These are phyloP conservation scores for Phrynocephalus versicolor DNA, from an alignment of 2,113 vertebrate species.

Conservation along the genomic window DNA sequence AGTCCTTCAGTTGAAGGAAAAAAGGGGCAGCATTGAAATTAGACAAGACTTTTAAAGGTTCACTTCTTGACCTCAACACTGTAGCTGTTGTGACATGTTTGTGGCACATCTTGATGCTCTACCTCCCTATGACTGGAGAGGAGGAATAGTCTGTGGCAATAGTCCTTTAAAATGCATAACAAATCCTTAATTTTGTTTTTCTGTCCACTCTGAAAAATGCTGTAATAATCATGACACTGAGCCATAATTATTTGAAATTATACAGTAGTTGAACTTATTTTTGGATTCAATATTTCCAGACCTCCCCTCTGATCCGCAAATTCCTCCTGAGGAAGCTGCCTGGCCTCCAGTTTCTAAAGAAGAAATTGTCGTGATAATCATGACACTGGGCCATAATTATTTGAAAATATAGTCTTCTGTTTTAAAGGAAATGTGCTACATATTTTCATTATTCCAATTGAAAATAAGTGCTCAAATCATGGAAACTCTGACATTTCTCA, in stretches of 20 bases:
- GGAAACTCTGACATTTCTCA: neutral
- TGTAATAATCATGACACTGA: slow-evolving; percentile 3
- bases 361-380: too few species aligned
- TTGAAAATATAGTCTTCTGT: neutral
- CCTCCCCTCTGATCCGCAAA: too few species aligned
- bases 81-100: too few species aligned
- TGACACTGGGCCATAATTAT: slow-evolving; percentile 7
- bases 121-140: neutral
- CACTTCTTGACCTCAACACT: too few species aligned
- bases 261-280: too few species aligned
- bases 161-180: neutral
- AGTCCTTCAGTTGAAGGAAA: neutral
- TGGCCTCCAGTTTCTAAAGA: too few species aligned
- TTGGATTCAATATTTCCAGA: too few species aligned
- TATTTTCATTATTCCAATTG: slow-evolving; percentile 3
- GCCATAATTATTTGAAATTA: neutral
- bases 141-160: neutral
- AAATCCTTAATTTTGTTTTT: neutral
- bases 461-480: neutral
- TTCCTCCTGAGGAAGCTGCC: too few species aligned
- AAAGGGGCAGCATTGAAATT: neutral
- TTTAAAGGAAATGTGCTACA: slow-evolving; percentile 9
- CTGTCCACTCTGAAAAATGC: neutral
- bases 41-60: too few species aligned
- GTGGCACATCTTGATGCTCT: too few species aligned